These are phyloP conservation scores for Hylaeus anthracinus DNA, from an alignment of 1,140 invertebrate genomes.

Conservation along the genomic window DNA sequence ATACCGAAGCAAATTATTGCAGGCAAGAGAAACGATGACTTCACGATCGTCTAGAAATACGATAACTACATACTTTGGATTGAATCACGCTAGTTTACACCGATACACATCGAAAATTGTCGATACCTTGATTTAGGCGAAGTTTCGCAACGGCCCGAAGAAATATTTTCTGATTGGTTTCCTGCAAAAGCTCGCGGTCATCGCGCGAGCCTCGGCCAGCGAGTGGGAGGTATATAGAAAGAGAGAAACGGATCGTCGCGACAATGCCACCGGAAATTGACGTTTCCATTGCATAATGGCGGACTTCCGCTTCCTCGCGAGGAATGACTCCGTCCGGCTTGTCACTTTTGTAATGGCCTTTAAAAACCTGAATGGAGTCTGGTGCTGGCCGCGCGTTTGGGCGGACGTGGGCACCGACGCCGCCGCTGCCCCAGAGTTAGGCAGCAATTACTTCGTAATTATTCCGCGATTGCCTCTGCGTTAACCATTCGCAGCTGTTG, in stretches of 20 bases:
- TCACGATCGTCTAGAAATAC: too few species aligned
- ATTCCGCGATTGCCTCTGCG: too few species aligned
- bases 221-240: constrained; percentile 43
- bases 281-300: constrained; percentile 73
- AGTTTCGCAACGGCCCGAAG: not conserved
- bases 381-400: constrained; percentile 30
- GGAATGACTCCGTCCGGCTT: constrained; percentile 69
- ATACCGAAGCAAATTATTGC: too few species aligned
- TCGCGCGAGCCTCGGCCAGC: constrained; percentile 1
- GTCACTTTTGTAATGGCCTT: constrained; percentile 69
- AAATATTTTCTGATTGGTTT: constrained; percentile 47
- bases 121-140: too few species aligned
- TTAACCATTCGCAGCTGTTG: too few species aligned
- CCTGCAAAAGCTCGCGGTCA: constrained; percentile 19
- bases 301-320: constrained; percentile 69
- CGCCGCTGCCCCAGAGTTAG: not conserved
- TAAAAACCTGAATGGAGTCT: constrained; percentile 66
- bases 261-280: constrained; percentile 72
- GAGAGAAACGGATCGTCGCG: constrained; percentile 62
- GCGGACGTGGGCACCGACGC: constrained; percentile 37
- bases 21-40: too few species aligned
- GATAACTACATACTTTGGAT: too few species aligned
- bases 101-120: too few species aligned
- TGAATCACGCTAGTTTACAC: too few species aligned
- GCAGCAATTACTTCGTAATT: too few species aligned